Percentiles rank a stretch among this genome's conserved stretches.
phyloP scores from a whole-genome alignment of 2,113 vertebrate genomes.

The Zootoca vivipara region DNA sequence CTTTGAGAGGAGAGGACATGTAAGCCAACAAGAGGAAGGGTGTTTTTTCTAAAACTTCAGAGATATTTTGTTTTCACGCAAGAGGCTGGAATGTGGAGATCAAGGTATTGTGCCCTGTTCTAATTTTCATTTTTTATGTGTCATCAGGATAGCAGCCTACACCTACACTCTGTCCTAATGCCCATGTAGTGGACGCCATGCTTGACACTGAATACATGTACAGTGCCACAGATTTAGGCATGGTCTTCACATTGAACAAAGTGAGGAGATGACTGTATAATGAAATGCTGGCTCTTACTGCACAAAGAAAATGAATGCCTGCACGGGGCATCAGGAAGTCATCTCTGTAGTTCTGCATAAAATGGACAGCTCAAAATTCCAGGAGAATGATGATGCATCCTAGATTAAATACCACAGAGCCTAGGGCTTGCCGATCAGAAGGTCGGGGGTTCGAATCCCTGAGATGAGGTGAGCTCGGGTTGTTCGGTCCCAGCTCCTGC shows the following conservation, averaged over 20 bases:
- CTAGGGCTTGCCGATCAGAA: too few relatives aligned
- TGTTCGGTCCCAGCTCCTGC: too few relatives aligned
- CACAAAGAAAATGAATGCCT: background rate
- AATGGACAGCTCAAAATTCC: background rate
- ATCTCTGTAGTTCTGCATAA: background rate
- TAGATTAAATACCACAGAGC: slow-evolving; percentile 12
- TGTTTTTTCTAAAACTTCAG: background rate
- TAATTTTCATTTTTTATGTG: background rate
- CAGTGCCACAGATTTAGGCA: too few relatives aligned
- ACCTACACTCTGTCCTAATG: background rate
- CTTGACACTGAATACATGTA: background rate
- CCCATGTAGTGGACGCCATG: background rate
- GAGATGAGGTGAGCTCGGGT: too few relatives aligned
- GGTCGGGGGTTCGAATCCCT: too few relatives aligned
- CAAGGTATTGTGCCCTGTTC: background rate
- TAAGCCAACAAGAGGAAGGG: too few relatives aligned
- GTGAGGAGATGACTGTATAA: background rate
- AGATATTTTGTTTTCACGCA: background rate
- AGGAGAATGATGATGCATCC: background rate
- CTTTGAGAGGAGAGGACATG: too few relatives aligned
- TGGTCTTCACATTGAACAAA: background rate
- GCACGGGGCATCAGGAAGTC: background rate
- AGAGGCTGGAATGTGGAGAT: background rate
- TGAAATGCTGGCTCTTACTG: too few relatives aligned
- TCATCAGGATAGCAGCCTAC: background rate